Evolutionary conservation across 2,888 invertebrate species (phyloP).

Genomic region (Phortica magna): DNA sequence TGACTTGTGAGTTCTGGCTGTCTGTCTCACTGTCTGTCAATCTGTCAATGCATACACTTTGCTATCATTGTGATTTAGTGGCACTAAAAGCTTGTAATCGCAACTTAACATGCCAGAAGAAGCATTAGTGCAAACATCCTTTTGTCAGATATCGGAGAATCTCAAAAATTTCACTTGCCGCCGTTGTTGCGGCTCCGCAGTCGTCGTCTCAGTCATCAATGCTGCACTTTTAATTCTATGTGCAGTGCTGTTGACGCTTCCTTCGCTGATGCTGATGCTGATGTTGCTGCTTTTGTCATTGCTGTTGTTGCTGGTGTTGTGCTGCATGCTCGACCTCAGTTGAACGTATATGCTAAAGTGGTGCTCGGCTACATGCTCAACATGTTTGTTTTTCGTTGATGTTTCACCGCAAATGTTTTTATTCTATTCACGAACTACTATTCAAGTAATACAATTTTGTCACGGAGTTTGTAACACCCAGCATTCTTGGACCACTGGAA

Average conservation of each 20-base stretch:
- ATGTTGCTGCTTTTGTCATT: background rate
- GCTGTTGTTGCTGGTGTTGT: slow-evolving; percentile 2
- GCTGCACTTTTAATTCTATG: background rate
- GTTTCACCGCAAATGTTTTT: background rate
- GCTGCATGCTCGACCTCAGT: slow-evolving; percentile 41
- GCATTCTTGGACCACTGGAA: too few species aligned
- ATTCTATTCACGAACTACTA: too few species aligned
- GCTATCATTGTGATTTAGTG: slow-evolving; percentile 44
- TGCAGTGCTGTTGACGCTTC: slow-evolving; percentile 36
- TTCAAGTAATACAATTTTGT: too few species aligned
- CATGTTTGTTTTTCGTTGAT: slow-evolving; percentile 1
- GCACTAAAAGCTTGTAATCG: slow-evolving; percentile 71
- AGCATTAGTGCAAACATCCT: slow-evolving; percentile 70
- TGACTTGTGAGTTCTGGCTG: slow-evolving; percentile 26
- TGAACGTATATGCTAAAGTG: slow-evolving; percentile 8
- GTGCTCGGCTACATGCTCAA: slow-evolving; percentile 7
- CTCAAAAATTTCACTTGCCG: slow-evolving; percentile 47
- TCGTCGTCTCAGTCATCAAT: background rate
- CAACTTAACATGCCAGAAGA: slow-evolving; percentile 71
- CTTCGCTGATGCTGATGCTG: slow-evolving; percentile 30
- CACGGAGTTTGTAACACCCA: too few species aligned
- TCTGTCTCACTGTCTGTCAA: slow-evolving; percentile 12
- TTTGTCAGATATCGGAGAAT: slow-evolving; percentile 70
- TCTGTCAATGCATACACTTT: background rate
- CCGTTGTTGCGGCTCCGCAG: slow-evolving; percentile 10